Evolutionary conservation across 2,888 invertebrate species (phyloP), one percentile per base, ranked within the genome.

Genomic region (Melanargia galathea): DNA sequence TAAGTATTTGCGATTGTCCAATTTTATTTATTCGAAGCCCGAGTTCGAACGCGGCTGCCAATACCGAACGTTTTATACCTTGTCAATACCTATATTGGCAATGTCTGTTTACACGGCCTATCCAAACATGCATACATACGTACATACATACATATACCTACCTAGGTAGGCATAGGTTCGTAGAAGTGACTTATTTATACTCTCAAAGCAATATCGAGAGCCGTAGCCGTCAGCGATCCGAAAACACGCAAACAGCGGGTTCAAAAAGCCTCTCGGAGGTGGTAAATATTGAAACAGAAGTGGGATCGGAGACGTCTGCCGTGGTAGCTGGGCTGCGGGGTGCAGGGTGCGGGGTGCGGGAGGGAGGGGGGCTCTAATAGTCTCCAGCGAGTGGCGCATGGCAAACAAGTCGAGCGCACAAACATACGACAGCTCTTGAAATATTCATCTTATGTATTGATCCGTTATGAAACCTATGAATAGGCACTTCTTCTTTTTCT

Each of bases 311-410:
- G 88, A 84, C 84, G 86, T 86, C 88, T 70, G 71, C 65, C 65
- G 64, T 65, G 71, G 55, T 59, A 62, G 65, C 63, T 61, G 54
- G 38, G 56, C 58, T 43, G 63, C 72, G 73, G 72, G 76, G 66
- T 70, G 74, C 68, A 68, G 73, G 65, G 63, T 6, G 30, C 30
- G 69, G 67, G 68, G 68, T 63, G 68, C 65, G 64, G 68, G 68
- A 64, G 68, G 64, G 68, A 65, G 64, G 68, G 68, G 64, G 74
- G 80, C 77, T 82, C 86, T 90, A 90, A 90, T 90, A 90, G 90
- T 86, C 93, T 92, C 92, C 87, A 91, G 93, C 91, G 93, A 92
- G 92, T 90, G 92, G 87, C 87, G 79, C 82, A 83, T 79, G 79
- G 81, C 85, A 89, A 90, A 89, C 86, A 88, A 82, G 77, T 77